Evolutionary conservation across 1,140 invertebrate species (phyloP).

Genomic region (Papilio polyxenes): DNA sequence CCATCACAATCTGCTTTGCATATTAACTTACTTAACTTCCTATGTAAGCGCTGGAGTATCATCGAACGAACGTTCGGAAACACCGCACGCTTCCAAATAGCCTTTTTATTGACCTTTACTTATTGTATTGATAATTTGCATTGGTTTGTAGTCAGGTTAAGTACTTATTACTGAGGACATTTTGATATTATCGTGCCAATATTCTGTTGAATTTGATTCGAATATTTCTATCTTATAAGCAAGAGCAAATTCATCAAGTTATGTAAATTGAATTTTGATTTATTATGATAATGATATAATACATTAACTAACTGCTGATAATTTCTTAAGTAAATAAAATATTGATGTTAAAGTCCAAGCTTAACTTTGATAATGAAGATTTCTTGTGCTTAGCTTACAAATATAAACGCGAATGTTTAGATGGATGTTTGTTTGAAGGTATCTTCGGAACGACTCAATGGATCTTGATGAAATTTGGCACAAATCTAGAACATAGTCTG

Average conservation of each 20-base stretch:
- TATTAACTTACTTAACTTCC: slow-evolving; percentile 48
- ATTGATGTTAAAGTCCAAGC: too few relatives aligned
- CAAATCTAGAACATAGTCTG: too few relatives aligned
- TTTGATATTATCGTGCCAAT: slow-evolving; percentile 11
- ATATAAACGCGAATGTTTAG: too few relatives aligned
- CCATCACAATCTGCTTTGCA: slow-evolving; percentile 46
- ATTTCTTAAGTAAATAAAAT: background rate
- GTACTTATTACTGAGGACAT: background rate
- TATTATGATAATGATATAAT: background rate
- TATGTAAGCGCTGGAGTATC: slow-evolving; percentile 41
- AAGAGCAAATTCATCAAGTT: background rate
- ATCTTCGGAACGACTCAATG: too few relatives aligned
- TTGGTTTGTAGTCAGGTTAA: slow-evolving; percentile 24
- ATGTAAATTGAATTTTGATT: background rate
- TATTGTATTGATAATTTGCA: slow-evolving; percentile 35
- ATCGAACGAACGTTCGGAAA: slow-evolving; percentile 37
- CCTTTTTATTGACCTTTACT: slow-evolving; percentile 39
- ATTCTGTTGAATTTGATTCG: slow-evolving; percentile 11
- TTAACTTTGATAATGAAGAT: too few relatives aligned
- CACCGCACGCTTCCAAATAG: slow-evolving; percentile 42
- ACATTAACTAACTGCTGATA: background rate
- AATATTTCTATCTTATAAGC: background rate
- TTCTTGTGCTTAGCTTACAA: too few relatives aligned
- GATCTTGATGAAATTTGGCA: too few relatives aligned
- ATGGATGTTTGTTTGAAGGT: too few relatives aligned